Evolutionary conservation across 2,888 invertebrate species (phyloP), one percentile per base, ranked within the genome.

Genomic region (Zygothrica quintamaculata): DNA sequence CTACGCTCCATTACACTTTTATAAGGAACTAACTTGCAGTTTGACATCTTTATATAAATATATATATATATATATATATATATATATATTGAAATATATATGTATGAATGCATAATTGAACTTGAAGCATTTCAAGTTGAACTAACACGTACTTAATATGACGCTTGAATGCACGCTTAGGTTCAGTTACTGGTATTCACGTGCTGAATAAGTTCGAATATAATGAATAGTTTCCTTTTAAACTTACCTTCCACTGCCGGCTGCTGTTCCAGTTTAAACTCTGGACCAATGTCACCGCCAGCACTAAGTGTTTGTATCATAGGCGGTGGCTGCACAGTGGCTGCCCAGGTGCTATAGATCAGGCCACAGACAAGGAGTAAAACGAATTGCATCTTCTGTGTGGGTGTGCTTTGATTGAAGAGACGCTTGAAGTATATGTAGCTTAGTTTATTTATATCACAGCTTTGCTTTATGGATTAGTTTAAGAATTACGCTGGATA

Each of bases 201-300:
- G 46, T 52, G 64, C 34, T 12, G 3, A 0, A 22, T 13, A 4
- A 13, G 6, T 9, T 22, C 3, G 3, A 22, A 3, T 22, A 22
- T 22, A 22, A 3, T n/a, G n/a, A n/a, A n/a, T n/a, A n/a, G n/a
- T n/a, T n/a, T n/a, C n/a, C n/a, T n/a, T 22, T 22, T 1, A 11
- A 12, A 58, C 70, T 12, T 39, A 86, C 86, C 87, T 87, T 86
- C 88, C 8, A 77, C 16, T 8, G 4, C n/a, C 3, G 37, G 13
- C 34, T 22, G 34, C 16, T 34, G 18, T 1, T 72, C 58, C 34
- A 85, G 39, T 7, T 64, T 53, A 18, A 78, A 78, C 18, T 75
- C 77, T 0, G 89, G 88, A 22, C 89, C 89, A 13, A 88, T 78
- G 42, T 86, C 80, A 3, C 78, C 85, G 5, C 69, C 72, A 8